Conservation (phyloP, 2,113 vertebrate genomes). For the Hemichromis elongatus region DNA sequence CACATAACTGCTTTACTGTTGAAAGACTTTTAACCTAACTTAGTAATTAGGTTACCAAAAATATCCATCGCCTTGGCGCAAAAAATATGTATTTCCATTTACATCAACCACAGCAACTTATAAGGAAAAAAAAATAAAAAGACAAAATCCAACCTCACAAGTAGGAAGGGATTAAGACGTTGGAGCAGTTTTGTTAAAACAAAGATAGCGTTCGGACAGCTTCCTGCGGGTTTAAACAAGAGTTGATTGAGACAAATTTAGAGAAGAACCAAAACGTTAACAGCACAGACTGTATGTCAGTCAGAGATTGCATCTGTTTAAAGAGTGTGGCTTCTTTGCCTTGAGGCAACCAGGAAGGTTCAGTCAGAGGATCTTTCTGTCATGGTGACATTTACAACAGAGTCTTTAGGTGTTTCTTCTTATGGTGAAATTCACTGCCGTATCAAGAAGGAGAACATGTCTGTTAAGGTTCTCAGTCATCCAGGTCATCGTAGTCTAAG, state of each 20-base stretch:
- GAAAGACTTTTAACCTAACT: background rate
- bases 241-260: constrained; percentile 16
- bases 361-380: constrained; percentile 50
- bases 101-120: background rate
- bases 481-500: too few species aligned
- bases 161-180: background rate
- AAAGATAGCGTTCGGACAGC: constrained; percentile 17
- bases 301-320: constrained; percentile 43
- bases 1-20: background rate
- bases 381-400: background rate
- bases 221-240: constrained; percentile 16
- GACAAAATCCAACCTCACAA: background rate
- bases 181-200: constrained; percentile 5
- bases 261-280: constrained; percentile 28
- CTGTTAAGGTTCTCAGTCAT: too few species aligned
- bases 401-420: background rate
- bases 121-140: background rate
- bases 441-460: background rate
- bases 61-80: background rate
- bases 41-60: background rate
- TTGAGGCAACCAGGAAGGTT: constrained; percentile 20
- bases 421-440: too few species aligned
- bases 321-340: constrained; percentile 28
- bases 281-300: constrained; percentile 28
- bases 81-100: background rate